Conservation (phyloP, 2,797 vertebrate species). For the Nannoperca australis region DNA sequence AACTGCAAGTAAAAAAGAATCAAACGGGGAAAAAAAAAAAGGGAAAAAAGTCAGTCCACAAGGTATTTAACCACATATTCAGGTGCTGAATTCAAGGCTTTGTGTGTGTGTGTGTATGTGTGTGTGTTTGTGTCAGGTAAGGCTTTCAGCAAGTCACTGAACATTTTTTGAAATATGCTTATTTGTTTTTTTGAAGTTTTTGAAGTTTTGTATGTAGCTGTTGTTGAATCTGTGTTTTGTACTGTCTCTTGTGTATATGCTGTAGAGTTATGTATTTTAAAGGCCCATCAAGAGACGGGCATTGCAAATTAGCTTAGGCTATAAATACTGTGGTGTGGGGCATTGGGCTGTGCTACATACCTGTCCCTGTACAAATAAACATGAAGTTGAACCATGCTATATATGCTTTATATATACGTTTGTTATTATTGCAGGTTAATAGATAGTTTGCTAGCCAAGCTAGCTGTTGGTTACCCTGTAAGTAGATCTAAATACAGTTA, state of each 20-base stretch:
- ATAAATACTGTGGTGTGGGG: too few relatives aligned
- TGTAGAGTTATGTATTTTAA: too few relatives aligned
- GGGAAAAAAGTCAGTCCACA: not conserved
- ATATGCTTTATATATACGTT: not conserved
- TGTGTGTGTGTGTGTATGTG: not conserved
- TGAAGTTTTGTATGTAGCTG: too few relatives aligned
- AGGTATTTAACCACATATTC: slow-evolving; percentile 2
- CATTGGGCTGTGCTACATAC: too few relatives aligned
- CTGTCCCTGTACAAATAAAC: too few relatives aligned
- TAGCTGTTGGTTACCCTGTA: too few relatives aligned
- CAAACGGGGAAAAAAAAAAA: not conserved
- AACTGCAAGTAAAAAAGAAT: slow-evolving; percentile 9
- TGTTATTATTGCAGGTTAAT: not conserved
- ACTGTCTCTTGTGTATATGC: too few relatives aligned
- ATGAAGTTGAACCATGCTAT: not conserved
- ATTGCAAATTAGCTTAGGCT: too few relatives aligned
- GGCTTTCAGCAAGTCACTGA: not conserved
- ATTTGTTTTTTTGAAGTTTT: not conserved
- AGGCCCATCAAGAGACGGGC: too few relatives aligned
- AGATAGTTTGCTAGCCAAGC: too few relatives aligned
- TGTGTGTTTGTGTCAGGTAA: not conserved
- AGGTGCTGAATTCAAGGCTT: not conserved
- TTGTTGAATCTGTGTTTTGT: too few relatives aligned
- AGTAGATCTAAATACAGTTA: too few relatives aligned
- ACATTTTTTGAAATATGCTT: not conserved